These are phyloP conservation scores for Macrophya annulata DNA, from an alignment of 2,888 invertebrate genomes.

Conservation along the genomic window DNA sequence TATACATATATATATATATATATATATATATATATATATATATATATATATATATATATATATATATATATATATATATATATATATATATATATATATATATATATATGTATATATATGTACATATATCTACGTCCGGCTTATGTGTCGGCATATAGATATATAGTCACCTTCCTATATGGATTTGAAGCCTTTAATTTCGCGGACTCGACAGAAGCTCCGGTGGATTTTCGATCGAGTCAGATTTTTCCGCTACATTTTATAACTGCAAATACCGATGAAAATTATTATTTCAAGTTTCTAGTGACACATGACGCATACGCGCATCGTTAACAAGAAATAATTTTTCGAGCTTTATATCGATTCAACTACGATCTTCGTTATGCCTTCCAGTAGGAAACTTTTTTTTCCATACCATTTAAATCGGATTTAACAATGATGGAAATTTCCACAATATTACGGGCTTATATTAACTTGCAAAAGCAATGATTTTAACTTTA, in stretches of 20 bases:
- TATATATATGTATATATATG: background rate
- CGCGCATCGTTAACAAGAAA: background rate
- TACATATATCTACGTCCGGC: background rate
- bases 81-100: background rate
- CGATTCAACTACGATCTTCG: background rate
- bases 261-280: background rate
- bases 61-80: slow-evolving; percentile 47
- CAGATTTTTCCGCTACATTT: background rate
- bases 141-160: background rate
- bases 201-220: slow-evolving; percentile 27
- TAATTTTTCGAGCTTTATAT: background rate
- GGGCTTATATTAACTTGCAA: background rate
- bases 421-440: background rate
- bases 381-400: background rate
- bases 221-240: slow-evolving; percentile 20
- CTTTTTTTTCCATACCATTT: background rate
- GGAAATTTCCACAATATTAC: background rate
- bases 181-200: slow-evolving; percentile 40
- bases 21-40: slow-evolving; percentile 14
- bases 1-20: slow-evolving; percentile 39
- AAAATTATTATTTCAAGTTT: background rate
- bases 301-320: no score
- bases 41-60: slow-evolving; percentile 1
- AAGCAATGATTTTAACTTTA: slow-evolving; percentile 3
- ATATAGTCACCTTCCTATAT: slow-evolving; percentile 3